These are phyloP conservation scores for Lasioglossum villosulum DNA, from an alignment of 2,888 invertebrate species.

Conservation along the genomic window DNA sequence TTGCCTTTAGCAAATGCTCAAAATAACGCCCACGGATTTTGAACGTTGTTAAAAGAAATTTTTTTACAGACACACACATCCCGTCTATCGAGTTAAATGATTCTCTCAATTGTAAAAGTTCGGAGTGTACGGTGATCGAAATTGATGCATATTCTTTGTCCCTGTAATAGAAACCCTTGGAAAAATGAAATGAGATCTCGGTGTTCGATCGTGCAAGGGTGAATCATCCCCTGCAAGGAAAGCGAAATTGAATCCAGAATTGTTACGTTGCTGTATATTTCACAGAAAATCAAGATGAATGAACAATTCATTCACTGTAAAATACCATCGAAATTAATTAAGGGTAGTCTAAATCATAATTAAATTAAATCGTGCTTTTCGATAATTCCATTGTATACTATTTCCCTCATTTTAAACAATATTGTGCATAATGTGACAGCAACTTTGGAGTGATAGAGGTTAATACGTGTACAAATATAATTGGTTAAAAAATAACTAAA, in stretches of 20 bases:
- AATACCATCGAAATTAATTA: background rate
- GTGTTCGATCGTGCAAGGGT: background rate
- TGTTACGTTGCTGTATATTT: background rate
- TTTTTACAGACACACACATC: background rate
- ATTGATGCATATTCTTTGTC: background rate
- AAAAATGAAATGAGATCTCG: too few relatives aligned
- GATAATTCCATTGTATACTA: too few relatives aligned
- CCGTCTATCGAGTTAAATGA: background rate
- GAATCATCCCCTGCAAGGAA: background rate
- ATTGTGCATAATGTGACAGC: too few relatives aligned
- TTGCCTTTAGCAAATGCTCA: slow-evolving; percentile 1
- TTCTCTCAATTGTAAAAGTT: background rate
- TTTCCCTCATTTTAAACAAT: too few relatives aligned
- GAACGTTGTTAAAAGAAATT: slow-evolving; percentile 1
- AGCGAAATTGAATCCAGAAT: background rate
- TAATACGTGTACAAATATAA: too few relatives aligned
- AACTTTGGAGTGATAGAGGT: too few relatives aligned
- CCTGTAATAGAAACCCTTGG: background rate
- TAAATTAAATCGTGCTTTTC: too few relatives aligned
- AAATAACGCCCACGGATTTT: background rate
- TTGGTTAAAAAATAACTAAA: too few relatives aligned
- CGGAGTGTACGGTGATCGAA: background rate
- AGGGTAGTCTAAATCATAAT: background rate
- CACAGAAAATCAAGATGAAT: background rate
- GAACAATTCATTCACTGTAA: background rate